Evolutionary conservation across 35 echinoderm and acorn worm genomes (phyloP), one percentile per base, ranked within the genome.

Genomic region (Lytechinus variegatus): DNA sequence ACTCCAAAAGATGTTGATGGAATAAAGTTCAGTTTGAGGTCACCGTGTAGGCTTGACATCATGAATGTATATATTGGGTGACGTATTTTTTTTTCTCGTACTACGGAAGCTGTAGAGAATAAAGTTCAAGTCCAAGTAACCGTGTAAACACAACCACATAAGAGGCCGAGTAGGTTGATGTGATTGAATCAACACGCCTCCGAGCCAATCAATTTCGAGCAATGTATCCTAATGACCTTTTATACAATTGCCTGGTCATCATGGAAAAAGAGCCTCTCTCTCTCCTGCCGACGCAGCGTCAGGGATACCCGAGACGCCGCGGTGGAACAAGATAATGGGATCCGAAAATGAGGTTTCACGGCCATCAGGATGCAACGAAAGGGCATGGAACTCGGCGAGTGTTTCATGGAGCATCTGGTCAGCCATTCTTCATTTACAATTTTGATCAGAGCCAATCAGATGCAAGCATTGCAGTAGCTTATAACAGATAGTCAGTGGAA

Each of bases 221-320:
- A 19, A 79, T 79, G 66, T 79, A 79, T 79, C 66, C 66, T 79
- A 79, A 79, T 79, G 66, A 79, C 66, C 66, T 79, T 79, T n/a
- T 79, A 79, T 79, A 79, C n/a, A 6, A 79, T 16, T 19, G 19
- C 66, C 66, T 24, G 19, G 33, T 44, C 33, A 44, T 44, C 33
- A 44, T 24, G 66, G 66, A 13, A 19, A 24, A 79, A 79, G 14
- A 44, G 33, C 33, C 33, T 19, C 56, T 79, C 56, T 79, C 16
- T 79, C 66, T n/a, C 66, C 19, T 16, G 66, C 19, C 16, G 16
- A 79, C 8, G 21, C 19, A 5, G 66, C 19, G 14, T 8, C 12
- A 24, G 14, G 14, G 61, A 16, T 79, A 79, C 66, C n/a, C 21
- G n/a, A 79, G 66, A 79, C 66, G 66, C 66, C 66, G n/a, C 4